Percentiles rank a stretch among this genome's conserved stretches.
These are phyloP conservation scores for Etheostoma perlongum DNA, from an alignment of 2,797 vertebrate genomes.

Conservation along the genomic window DNA sequence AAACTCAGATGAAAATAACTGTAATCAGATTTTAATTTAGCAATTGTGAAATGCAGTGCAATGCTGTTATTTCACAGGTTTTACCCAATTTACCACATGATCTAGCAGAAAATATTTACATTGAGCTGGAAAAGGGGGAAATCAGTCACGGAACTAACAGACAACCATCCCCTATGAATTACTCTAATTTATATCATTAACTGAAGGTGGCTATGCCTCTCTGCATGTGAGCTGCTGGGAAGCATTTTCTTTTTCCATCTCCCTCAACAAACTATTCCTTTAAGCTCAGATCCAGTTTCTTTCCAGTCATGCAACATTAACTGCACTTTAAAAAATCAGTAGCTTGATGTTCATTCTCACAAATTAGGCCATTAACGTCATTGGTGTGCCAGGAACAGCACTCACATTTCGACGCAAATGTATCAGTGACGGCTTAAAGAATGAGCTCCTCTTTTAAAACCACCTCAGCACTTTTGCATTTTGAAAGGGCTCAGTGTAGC, in stretches of 20 bases:
- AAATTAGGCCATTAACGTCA: conserved; percentile 81
- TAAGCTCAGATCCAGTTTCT: conserved; percentile 81
- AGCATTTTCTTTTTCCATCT: conserved; percentile 82
- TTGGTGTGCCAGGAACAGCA: conserved; percentile 76
- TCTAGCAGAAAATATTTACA: conserved; percentile 72
- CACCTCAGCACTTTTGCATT: conserved; percentile 47
- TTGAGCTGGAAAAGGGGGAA: conserved; percentile 54
- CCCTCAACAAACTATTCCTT: conserved; percentile 81
- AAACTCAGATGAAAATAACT: conserved; percentile 44
- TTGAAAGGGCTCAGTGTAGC: conserved; percentile 26
- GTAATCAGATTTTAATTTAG: conserved; percentile 23
- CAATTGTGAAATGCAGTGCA: conserved; percentile 24
- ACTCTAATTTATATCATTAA: conserved; percentile 78
- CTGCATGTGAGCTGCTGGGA: conserved; percentile 80
- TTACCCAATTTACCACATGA: conserved; percentile 39
- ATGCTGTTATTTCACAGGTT: conserved; percentile 50
- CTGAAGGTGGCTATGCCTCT: conserved; percentile 73
- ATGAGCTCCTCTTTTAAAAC: conserved; percentile 62
- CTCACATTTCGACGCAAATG: conserved; percentile 73
- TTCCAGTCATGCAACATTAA: conserved; percentile 86
- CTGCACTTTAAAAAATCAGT: conserved; percentile 83
- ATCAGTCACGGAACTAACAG: conserved; percentile 69
- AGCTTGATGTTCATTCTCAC: conserved; percentile 82
- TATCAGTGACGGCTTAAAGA: conserved; percentile 72
- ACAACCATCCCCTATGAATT: conserved; percentile 74